Conservation (phyloP, 2,797 vertebrate species). For the Pseudochaenichthys georgianus region DNA sequence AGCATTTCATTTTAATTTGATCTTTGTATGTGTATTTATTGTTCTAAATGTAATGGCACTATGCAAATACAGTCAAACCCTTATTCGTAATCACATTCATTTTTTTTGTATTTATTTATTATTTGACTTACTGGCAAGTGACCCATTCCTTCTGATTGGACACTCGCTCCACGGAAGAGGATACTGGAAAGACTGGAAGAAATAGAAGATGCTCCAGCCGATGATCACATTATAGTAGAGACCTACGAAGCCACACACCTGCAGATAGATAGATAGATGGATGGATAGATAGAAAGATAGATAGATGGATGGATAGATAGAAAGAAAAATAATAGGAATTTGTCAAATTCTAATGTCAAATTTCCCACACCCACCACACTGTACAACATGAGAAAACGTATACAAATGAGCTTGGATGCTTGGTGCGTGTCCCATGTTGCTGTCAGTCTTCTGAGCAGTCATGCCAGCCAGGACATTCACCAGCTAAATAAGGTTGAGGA, state of each 20-base stretch:
- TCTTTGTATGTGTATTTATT: not conserved
- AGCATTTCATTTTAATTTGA: too few species aligned
- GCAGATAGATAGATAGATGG: slow-evolving; percentile 21
- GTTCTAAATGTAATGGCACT: not conserved
- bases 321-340: too few species aligned
- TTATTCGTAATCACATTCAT: not conserved
- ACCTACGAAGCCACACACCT: slow-evolving; percentile 92
- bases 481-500: slow-evolving; percentile 67
- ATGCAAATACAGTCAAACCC: not conserved
- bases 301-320: not conserved
- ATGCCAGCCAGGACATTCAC: slow-evolving; percentile 65
- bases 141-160: slow-evolving; percentile 87
- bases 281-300: not conserved
- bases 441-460: slow-evolving; percentile 55
- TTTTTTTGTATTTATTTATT: not conserved
- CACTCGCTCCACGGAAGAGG: slow-evolving; percentile 91
- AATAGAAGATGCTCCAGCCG: slow-evolving; percentile 98
- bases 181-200: slow-evolving; percentile 96
- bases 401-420: slow-evolving; percentile 34
- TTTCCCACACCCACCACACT: slow-evolving; percentile 6
- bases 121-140: slow-evolving; percentile 63
- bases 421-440: slow-evolving; percentile 44
- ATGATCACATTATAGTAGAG: slow-evolving; percentile 98
- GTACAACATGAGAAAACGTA: not conserved
- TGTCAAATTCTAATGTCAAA: not conserved